These are phyloP conservation scores for Drosophila sp. DNA, from an alignment of 1,140 invertebrate species.

Conservation along the genomic window DNA sequence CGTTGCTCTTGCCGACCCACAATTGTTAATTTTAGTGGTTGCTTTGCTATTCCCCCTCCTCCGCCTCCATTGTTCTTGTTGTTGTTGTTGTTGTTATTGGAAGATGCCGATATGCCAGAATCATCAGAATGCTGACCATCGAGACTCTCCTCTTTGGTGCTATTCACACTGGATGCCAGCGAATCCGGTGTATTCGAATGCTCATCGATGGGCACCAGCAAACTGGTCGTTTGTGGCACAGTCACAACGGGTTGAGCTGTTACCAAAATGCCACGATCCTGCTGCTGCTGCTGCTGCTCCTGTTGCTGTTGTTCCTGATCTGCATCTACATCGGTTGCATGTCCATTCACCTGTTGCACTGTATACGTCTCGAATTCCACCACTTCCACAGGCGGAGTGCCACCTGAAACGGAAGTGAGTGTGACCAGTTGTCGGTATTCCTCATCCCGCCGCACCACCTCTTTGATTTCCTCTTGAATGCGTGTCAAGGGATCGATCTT, in stretches of 20 bases:
- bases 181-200: constrained; percentile 64
- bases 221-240: constrained; percentile 28
- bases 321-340: constrained; percentile 1
- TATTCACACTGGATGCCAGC: constrained; percentile 70
- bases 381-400: constrained; percentile 43
- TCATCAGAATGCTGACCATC: constrained; percentile 80
- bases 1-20: constrained; percentile 59
- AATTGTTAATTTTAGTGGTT: constrained; percentile 51
- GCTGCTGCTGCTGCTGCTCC: constrained; percentile 9
- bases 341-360: constrained; percentile 37
- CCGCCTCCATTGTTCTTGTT: constrained; percentile 24
- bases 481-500: constrained; percentile 86
- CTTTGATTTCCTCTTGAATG: constrained; percentile 88
- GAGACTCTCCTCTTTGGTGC: constrained; percentile 73
- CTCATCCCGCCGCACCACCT: constrained; percentile 87
- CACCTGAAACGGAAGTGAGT: constrained; percentile 52
- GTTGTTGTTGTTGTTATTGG: constrained; percentile 52
- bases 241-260: constrained; percentile 59
- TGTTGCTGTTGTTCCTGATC: constrained; percentile 12
- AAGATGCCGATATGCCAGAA: constrained; percentile 77
- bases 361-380: constrained; percentile 73
- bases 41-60: constrained; percentile 10
- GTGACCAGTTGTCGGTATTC: constrained; percentile 87
- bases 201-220: constrained; percentile 61
- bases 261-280: constrained; percentile 53